These are phyloP conservation scores for Eucera pruinosa DNA, from an alignment of 2,888 invertebrate genomes.

Conservation along the genomic window DNA sequence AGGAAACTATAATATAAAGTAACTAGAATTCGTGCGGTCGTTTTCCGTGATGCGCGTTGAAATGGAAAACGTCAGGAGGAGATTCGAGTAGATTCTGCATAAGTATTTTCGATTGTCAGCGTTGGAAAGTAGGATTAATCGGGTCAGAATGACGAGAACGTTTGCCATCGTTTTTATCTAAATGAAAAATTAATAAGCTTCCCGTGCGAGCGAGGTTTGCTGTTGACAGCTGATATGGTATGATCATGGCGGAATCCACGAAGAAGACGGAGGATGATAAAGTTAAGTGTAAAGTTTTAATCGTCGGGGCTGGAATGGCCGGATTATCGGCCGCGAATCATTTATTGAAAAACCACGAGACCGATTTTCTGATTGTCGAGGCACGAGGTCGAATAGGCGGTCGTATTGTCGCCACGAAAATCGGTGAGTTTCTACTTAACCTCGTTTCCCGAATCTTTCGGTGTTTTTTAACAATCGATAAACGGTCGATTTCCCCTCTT, in stretches of 20 bases:
- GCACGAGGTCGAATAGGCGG: constrained; percentile 93
- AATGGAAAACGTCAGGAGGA: constrained; percentile 23
- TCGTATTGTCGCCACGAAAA: constrained; percentile 90
- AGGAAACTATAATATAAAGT: constrained; percentile 5
- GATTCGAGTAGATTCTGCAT: not conserved
- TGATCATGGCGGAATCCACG: constrained; percentile 83
- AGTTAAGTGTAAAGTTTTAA: constrained; percentile 89
- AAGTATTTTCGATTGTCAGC: not conserved
- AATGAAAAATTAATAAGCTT: constrained; percentile 24
- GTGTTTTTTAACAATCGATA: constrained; percentile 39
- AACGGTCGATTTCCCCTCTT: not conserved
- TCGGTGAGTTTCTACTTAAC: constrained; percentile 85
- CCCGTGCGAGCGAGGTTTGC: constrained; percentile 12
- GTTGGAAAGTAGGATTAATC: not conserved
- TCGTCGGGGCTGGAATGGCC: constrained; percentile 94
- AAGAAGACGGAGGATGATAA: constrained; percentile 78
- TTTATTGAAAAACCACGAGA: constrained; percentile 91
- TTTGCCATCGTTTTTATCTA: not conserved
- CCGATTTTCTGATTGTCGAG: constrained; percentile 92
- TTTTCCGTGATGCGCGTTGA: not conserved
- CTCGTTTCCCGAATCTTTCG: constrained; percentile 33
- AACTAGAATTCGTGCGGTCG: not conserved
- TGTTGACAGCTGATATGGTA: constrained; percentile 62
- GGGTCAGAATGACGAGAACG: not conserved
- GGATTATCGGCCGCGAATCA: constrained; percentile 94